Base-by-base conservation (phyloP, 1,140 invertebrate species). In the Proctacanthus coquilletti region DNA sequence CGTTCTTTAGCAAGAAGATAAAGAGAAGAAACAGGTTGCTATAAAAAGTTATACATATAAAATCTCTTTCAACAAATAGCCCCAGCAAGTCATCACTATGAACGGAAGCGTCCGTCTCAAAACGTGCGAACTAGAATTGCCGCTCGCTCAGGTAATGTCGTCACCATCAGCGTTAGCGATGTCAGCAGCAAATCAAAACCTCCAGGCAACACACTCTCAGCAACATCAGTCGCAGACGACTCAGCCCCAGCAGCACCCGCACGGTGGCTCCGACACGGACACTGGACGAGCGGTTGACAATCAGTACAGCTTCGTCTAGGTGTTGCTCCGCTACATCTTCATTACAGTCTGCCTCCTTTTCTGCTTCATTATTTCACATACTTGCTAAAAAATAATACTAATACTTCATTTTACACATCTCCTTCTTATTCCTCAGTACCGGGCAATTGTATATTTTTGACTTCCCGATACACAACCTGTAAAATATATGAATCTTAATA, bases 271-370 rank as follows among this genome's bases (percentile, higher is more conserved):
- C 36, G 36, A 39, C 13, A 13, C 36, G 13, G 34, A 42, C 18
- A 37, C 41, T 1, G 45, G 58, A 29, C 57, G 73, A 19, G 74
- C 74, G 15, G 66, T 76, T 11, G 73, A 75, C 53, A 76, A 75
- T 51, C 72, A 75, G 47, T 76, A 76, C 52, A 73, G 70, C 56
- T 71, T 69, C 61, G 70, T 75, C 45, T 70, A 66, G 37, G 42
- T 11, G 15, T 21, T 27, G 23, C 74, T n/a, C n/a, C n/a, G n/a
- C n/a, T n/a, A n/a, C n/a, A n/a, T n/a, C 17, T 63, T 61, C 40
- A n/a, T n/a, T n/a, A n/a, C n/a, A n/a, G n/a, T n/a, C n/a, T n/a
- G n/a, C n/a, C n/a, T n/a, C n/a, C n/a, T n/a, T n/a, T n/a, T n/a
- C n/a, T n/a, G n/a, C n/a, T n/a, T n/a, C n/a, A n/a, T n/a, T n/a